Evolutionary conservation across 2,113 vertebrate species (phyloP).

Genomic region (Catharus bicknelli): DNA sequence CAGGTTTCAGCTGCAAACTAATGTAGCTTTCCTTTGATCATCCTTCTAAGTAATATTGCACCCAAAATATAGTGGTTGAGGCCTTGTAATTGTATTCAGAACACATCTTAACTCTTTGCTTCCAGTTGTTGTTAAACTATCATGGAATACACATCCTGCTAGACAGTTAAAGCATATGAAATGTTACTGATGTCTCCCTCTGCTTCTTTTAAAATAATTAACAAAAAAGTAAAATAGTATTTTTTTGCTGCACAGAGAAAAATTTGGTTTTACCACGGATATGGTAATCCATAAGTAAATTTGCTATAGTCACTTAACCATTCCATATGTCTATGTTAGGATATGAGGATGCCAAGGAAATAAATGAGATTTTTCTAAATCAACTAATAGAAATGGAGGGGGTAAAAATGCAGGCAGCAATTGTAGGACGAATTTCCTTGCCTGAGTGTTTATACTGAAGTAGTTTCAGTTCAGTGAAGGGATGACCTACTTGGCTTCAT

Average conservation of each 20-base stretch:
- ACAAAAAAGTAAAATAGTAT: background rate
- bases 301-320: background rate
- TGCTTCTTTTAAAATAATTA: background rate
- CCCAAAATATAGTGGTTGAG: background rate
- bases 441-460: background rate
- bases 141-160: background rate
- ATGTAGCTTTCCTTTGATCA: background rate
- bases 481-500: background rate
- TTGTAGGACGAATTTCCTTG: background rate
- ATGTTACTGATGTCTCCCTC: background rate
- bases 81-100: background rate
- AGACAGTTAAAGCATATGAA: background rate
- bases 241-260: background rate
- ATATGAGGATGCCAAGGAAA: background rate
- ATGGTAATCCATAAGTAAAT: background rate
- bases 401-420: fast-evolving
- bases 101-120: background rate
- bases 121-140: background rate
- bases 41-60: background rate
- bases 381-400: background rate
- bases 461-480: background rate
- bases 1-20: background rate
- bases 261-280: background rate
- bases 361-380: background rate
- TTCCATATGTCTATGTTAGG: background rate